These are phyloP conservation scores for Gallinago media DNA, from an alignment of 2,113 vertebrate species.

Conservation along the genomic window DNA sequence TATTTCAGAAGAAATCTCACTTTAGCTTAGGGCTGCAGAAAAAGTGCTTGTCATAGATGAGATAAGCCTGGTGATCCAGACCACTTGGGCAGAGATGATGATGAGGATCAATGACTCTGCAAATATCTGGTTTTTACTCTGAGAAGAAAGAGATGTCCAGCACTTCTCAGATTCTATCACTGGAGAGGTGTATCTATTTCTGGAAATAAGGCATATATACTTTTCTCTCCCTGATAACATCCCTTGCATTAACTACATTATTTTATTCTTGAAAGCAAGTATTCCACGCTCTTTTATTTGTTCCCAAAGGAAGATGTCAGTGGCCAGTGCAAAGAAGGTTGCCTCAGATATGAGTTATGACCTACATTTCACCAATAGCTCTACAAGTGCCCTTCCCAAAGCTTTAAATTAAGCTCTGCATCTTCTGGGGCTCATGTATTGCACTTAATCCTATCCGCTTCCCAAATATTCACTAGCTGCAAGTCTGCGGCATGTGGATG, in stretches of 20 bases:
- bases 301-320: background rate
- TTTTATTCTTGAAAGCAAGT: background rate
- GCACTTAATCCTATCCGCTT: background rate
- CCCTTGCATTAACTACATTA: background rate
- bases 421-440: background rate
- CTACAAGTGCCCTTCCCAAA: background rate
- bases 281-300: background rate
- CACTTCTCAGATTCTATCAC: background rate
- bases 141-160: background rate
- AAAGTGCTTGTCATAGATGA: background rate
- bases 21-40: background rate
- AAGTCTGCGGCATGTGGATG: background rate
- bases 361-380: background rate
- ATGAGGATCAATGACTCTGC: background rate
- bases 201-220: background rate
- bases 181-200: background rate
- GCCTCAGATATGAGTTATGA: background rate
- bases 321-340: background rate
- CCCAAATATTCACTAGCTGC: background rate
- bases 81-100: background rate
- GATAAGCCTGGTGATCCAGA: background rate
- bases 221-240: background rate
- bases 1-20: background rate
- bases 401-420: background rate
- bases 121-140: background rate